Evolutionary conservation across 1,140 invertebrate genomes (phyloP).

Genomic region (Calephelis nemesis): DNA sequence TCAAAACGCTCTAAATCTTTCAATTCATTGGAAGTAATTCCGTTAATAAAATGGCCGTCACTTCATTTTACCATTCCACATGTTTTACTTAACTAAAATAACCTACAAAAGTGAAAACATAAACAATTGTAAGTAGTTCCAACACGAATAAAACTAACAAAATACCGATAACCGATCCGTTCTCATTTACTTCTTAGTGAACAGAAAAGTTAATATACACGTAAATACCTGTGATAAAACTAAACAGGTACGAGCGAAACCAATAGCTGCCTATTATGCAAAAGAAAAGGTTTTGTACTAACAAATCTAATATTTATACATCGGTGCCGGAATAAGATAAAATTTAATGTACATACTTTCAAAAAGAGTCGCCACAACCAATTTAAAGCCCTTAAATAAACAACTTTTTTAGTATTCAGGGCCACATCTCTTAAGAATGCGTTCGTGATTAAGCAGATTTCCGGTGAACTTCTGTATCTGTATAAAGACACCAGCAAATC

Average conservation of each 20-base stretch:
- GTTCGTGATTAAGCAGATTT: neutral
- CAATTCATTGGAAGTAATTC: constrained; percentile 2
- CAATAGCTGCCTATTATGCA: constrained; percentile 42
- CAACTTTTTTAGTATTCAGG: neutral
- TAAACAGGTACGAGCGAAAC: constrained; percentile 57
- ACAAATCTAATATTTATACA: constrained; percentile 27
- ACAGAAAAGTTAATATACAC: constrained; percentile 28
- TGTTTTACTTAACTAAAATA: constrained; percentile 14
- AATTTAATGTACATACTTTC: constrained; percentile 13
- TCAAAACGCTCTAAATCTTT: constrained; percentile 7
- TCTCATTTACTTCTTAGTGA: neutral
- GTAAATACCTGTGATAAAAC: constrained; percentile 39
- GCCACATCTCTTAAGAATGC: neutral
- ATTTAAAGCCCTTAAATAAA: constrained; percentile 18
- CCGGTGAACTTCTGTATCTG: too few species aligned
- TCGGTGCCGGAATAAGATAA: constrained; percentile 3
- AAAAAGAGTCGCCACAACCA: constrained; percentile 24
- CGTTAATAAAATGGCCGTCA: constrained; percentile 4
- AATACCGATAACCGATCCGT: neutral
- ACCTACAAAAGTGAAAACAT: constrained; percentile 13
- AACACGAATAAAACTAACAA: constrained; percentile 18
- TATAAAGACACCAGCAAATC: too few species aligned
- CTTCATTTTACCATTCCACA: neutral
- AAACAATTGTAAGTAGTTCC: constrained; percentile 22
- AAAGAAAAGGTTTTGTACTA: constrained; percentile 58